Base-by-base conservation (phyloP, 2,113 vertebrate species). In the Lampris megalopsis region DNA sequence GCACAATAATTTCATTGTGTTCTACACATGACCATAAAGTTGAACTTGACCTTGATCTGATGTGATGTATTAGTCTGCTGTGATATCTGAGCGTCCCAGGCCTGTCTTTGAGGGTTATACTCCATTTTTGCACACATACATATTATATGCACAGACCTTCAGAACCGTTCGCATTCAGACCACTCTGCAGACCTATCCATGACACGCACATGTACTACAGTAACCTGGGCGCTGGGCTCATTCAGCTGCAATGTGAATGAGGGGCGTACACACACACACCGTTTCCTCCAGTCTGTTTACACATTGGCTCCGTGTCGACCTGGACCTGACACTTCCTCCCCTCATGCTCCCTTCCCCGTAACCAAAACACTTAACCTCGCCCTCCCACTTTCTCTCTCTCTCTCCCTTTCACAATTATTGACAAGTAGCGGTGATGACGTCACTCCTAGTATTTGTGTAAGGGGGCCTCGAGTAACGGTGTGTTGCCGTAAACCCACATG, bases 271-370 rank as follows among this genome's bases (percentile, higher is more conserved):
- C 77, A 70, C 63, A 41, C 4, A 8, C 49, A 50, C 2, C 13
- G 49, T 0, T 79, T 90, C 85, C 72, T 59, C 47, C 3, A 0
- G 5, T 8, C n/a, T 90, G 77, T 84, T 84, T 84, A 78, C 68
- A 3, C 35, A 70, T 61, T 66, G 77, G 84, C 82, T 88, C 87
- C 81, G 63, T 3, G 9, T 76, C 86, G 87, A 62, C 75, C 62
- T 0, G 0, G 72, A 75, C 66, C 40, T 41, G 56, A 73, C 60
- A 8, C 75, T 77, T 53, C 59, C 82, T 68, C 69, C 78, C 78
- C 63, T 80, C 68, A 64, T 9, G 53, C 40, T 48, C 45, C 58
- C 71, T 56, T 43, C 48, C 9, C 13, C 49, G 69, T 82, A 69
- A 64, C 10, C 49, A 82, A 84, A 86, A 82, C 80, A 84, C 60